These are phyloP conservation scores for Sylvia borin DNA, from an alignment of 2,797 vertebrate species.

Conservation along the genomic window DNA sequence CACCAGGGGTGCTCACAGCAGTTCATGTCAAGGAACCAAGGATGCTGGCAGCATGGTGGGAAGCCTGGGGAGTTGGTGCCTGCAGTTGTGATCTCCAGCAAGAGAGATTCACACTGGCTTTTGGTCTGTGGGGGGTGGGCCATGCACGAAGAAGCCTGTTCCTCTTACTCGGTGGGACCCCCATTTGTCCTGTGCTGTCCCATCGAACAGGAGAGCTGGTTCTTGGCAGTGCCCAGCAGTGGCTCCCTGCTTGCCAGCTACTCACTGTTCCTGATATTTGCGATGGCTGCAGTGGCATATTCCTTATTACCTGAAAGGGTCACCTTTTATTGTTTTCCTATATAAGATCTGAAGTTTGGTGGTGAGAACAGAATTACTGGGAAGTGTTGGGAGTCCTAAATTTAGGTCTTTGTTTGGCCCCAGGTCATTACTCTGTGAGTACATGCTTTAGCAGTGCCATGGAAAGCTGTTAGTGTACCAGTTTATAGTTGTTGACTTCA, in stretches of 20 bases:
- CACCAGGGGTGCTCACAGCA: neutral
- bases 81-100: neutral
- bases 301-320: neutral
- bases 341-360: neutral
- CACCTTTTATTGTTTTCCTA: neutral
- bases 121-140: accelerated
- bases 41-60: neutral
- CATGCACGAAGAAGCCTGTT: neutral
- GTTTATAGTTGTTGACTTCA: neutral
- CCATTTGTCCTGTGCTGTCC: neutral
- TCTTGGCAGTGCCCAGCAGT: neutral
- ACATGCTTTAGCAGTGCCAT: neutral
- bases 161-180: neutral
- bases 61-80: neutral
- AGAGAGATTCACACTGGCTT: neutral
- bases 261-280: neutral
- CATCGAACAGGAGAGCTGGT: accelerated
- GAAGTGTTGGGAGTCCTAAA: neutral
- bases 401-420: neutral
- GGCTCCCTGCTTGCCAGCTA: accelerated
- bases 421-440: neutral
- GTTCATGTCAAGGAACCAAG: neutral
- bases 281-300: neutral
- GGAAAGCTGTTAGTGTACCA: neutral
- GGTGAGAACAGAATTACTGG: neutral